Base-by-base conservation (phyloP, 2,888 invertebrate species). In the Phalera bucephala region DNA sequence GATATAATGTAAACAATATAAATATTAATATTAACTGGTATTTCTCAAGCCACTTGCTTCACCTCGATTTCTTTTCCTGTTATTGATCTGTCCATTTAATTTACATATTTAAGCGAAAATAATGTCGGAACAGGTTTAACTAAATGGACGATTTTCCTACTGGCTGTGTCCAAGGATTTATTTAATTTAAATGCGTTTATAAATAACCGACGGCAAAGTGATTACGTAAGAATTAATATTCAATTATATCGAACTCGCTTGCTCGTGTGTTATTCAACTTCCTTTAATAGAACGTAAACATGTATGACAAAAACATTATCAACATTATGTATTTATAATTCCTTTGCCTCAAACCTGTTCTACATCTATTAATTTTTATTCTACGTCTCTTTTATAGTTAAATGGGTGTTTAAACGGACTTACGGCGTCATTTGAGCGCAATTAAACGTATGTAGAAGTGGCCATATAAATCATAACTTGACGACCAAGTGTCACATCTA, bases 61-160 rank as follows among this genome's bases (percentile, higher is more conserved):
- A 59, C 60, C 54, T 63, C 58, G 64, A 68, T 72, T 67, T 68
- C 62, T 67, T 72, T 75, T 74, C 75, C 75, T 75, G 74, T 71
- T 72, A 50, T 61, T 69, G 53, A 56, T 47, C 19, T 42, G 42
- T 43, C 43, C 40, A 48, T 36, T 55, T 50, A 35, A 64, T 62
- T 63, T 55, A 43, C 48, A 64, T 62, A 34, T 50, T 51, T 37
- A 46, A 55, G 32, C 52, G 27, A 56, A 55, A 47, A 47, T 54
- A 55, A 51, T 55, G 54, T 48, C n/a, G n/a, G n/a, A 58, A 66
- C 62, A 41, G 46, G 62, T 66, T 65, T 57, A 45, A 35, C 45
- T 39, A 36, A 53, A 52, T 46, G 40, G n/a, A 52, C 35, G 40
- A 52, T 71, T 65, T 71, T 67, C 59, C 63, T 60, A 44, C 31